A percentile compares a stretch with the other conserved stretches of the same genome.
Evolutionary conservation across 1,140 invertebrate genomes (phyloP).

Genomic region (Phenacoccus solenopsis): DNA sequence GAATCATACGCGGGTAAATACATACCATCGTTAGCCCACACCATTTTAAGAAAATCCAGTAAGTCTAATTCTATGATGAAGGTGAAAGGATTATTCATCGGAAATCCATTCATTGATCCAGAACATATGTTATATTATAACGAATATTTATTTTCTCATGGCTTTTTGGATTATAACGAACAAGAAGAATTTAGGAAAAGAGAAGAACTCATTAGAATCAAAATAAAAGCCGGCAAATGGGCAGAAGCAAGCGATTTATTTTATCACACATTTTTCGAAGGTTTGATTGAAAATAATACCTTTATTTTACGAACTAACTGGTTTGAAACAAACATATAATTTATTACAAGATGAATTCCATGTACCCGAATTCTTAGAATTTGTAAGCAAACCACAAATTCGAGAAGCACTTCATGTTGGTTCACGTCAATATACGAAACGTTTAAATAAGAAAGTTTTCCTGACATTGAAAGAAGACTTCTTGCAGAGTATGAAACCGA

Average conservation of each 20-base stretch:
- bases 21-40: slow-evolving; percentile 61
- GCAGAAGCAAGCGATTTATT: neutral
- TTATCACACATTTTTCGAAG: neutral
- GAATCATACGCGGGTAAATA: slow-evolving; percentile 82
- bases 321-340: slow-evolving; percentile 67
- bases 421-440: slow-evolving; percentile 46
- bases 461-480: slow-evolving; percentile 58
- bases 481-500: slow-evolving; percentile 65
- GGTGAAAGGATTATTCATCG: slow-evolving; percentile 59
- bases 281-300: neutral
- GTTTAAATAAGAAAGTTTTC: slow-evolving; percentile 45
- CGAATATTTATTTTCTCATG: slow-evolving; percentile 67
- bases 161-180: slow-evolving; percentile 38
- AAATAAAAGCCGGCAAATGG: slow-evolving; percentile 24
- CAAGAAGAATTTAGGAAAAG: slow-evolving; percentile 28
- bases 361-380: slow-evolving; percentile 29
- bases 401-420: slow-evolving; percentile 70
- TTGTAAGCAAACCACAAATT: slow-evolving; percentile 44
- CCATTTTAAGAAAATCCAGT: slow-evolving; percentile 50
- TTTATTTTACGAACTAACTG: slow-evolving; percentile 63
- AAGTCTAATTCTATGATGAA: slow-evolving; percentile 46
- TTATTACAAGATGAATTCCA: slow-evolving; percentile 38
- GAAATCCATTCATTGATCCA: slow-evolving; percentile 73
- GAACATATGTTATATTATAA: slow-evolving; percentile 62
- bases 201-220: neutral